Evolutionary conservation across 2,113 vertebrate genomes (phyloP), one percentile per base, ranked within the genome.

Genomic region (Sylvietta virens): DNA sequence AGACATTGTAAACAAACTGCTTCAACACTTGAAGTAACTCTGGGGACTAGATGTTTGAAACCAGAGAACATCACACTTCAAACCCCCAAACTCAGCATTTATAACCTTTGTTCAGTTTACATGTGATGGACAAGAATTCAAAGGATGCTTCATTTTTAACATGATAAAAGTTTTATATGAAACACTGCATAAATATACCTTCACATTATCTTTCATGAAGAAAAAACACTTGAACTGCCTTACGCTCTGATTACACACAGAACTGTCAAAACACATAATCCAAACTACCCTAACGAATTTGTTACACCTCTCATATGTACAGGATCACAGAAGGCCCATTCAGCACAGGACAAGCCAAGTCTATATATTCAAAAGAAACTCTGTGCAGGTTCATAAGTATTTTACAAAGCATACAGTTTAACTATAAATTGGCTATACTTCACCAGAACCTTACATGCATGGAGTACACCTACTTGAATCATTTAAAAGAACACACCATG

Each of bases 261-360:
- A 35, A 35, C 7, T 40, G 20, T 23, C 20, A 76, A 31, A 92
- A 88, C 11, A 80, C 21, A 11, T 11, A 56, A 72, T 11, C 27
- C 42, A 66, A 79, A 74, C 30, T 26, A 45, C 31, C 8, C 28
- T n/a, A 54, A 51, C 13, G 1, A 88, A 65, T 10, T 11, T 17
- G 4, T 30, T 30, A 60, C 3, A 57, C 10, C 28, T 69, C 37
- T 40, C 15, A 6, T 10, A 35, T 0, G 4, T 30, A 53, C 1
- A 84, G 48, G 44, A 79, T 50, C 48, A 72, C 11, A 45, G n/a
- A 71, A 48, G 17, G 44, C 26, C 67, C 20, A 61, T 7, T 70
- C 48, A 74, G 48, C 42, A 77, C 15, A 80, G 42, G 21, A 69
- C n/a, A 69, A 79, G 33, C 13, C 64, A 70, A 54, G 21, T 15